Conservation (phyloP, 1,140 invertebrate species). For the Lasioglossum baleicum region DNA sequence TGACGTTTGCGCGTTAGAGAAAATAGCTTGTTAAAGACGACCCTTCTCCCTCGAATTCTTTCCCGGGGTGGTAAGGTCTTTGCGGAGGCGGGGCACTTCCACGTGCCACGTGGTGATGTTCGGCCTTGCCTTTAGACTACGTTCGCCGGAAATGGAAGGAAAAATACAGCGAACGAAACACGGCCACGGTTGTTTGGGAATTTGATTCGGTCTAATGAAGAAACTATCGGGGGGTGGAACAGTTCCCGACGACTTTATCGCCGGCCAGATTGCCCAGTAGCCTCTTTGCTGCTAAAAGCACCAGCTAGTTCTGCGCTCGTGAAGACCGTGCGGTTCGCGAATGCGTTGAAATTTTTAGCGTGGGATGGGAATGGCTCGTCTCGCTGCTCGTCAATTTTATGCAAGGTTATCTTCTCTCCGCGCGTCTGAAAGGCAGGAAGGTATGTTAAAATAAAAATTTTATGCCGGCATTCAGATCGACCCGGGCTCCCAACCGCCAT, state of each 20-base stretch:
- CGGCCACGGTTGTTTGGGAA: neutral
- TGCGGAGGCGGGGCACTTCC: too few relatives aligned
- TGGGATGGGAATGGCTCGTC: slow-evolving; percentile 26
- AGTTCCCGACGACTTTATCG: neutral
- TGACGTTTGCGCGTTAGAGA: slow-evolving; percentile 41
- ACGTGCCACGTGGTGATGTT: too few relatives aligned
- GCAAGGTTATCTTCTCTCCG: slow-evolving; percentile 15
- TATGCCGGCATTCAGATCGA: neutral
- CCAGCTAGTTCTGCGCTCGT: neutral
- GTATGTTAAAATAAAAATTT: slow-evolving; percentile 12
- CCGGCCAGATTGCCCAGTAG: neutral
- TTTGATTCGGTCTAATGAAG: neutral
- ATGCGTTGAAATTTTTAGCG: slow-evolving; percentile 36
- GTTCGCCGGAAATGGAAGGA: too few relatives aligned
- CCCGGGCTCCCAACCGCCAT: neutral
- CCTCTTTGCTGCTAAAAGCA: neutral
- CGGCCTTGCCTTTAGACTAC: too few relatives aligned
- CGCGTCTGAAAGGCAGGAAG: neutral
- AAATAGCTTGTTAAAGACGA: slow-evolving; percentile 46
- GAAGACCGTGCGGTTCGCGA: slow-evolving; percentile 16
- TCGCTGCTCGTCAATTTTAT: slow-evolving; percentile 37
- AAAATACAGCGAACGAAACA: neutral
- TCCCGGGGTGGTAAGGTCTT: neutral
- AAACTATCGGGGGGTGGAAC: neutral
- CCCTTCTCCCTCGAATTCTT: neutral